Conservation (phyloP, 2,888 invertebrate genomes). For the Euplagia quadripunctaria region DNA sequence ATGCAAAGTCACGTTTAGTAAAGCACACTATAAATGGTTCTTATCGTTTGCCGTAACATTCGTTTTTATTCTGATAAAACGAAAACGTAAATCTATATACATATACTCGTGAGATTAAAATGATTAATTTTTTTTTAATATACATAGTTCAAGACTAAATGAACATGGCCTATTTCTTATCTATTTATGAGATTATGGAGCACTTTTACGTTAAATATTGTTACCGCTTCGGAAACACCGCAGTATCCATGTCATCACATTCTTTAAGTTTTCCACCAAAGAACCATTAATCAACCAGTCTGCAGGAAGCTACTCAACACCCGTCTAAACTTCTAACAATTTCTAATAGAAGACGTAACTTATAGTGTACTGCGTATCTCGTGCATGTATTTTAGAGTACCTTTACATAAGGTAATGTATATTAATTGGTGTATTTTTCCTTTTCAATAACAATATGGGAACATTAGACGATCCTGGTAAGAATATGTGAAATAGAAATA, state of each 20-base stretch:
- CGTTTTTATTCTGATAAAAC: conserved; percentile 10
- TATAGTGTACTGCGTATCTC: conserved; percentile 11
- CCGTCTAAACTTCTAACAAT: conserved; percentile 17
- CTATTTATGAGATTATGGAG: neutral
- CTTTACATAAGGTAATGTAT: conserved; percentile 46
- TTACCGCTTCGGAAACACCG: conserved; percentile 11
- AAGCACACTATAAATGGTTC: conserved; percentile 20
- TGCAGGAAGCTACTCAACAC: conserved; percentile 11
- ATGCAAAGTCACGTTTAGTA: conserved; percentile 39
- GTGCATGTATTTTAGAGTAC: conserved; percentile 28
- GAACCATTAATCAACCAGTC: conserved; percentile 11
- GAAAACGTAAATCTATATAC: neutral
- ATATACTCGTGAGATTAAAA: neutral
- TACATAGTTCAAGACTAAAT: neutral
- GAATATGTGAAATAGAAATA: conserved; percentile 64
- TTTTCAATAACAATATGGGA: conserved; percentile 84
- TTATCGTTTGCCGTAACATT: conserved; percentile 29
- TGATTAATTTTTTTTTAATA: neutral
- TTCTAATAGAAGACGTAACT: conserved; percentile 20
- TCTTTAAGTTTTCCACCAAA: conserved; percentile 18
- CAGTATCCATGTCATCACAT: conserved; percentile 18
- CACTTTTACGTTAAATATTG: conserved; percentile 7
- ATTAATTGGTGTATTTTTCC: conserved; percentile 79
- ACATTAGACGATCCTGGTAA: conserved; percentile 85
- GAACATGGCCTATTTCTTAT: neutral